These are phyloP conservation scores for Craseonycteris thonglongyai DNA, from an alignment of 2,113 vertebrate species.

Conservation along the genomic window DNA sequence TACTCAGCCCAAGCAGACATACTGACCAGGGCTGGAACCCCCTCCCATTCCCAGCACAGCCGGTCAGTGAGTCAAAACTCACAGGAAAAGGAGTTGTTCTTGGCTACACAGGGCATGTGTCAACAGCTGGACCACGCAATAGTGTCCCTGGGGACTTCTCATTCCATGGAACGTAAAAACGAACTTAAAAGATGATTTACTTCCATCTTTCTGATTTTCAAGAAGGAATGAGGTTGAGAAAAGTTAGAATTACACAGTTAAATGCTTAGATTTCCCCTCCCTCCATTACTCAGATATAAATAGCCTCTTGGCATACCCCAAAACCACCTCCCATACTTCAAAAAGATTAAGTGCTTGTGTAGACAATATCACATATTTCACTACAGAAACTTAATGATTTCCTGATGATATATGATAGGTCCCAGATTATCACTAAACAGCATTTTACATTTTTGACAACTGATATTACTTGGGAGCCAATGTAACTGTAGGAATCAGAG, in stretches of 20 bases:
- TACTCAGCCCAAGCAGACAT: background rate
- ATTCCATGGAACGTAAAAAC: background rate
- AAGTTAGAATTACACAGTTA: background rate
- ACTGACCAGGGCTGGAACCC: rapidly evolving
- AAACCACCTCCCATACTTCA: background rate
- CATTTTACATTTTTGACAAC: background rate
- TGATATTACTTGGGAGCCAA: background rate
- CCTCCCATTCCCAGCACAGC: rapidly evolving
- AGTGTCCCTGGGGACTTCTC: rapidly evolving
- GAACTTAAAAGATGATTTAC: background rate
- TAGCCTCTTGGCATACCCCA: background rate
- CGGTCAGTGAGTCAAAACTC: rapidly evolving
- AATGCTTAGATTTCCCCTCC: background rate
- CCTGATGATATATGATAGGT: background rate
- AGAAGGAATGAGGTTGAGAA: background rate
- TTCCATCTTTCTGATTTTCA: background rate
- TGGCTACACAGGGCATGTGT: background rate
- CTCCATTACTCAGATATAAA: background rate
- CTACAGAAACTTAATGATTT: background rate
- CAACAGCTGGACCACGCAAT: background rate
- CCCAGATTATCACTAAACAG: background rate
- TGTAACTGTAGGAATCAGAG: background rate
- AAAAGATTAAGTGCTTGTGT: background rate
- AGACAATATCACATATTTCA: background rate
- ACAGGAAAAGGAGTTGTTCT: background rate